A percentile compares a stretch with the other conserved stretches of the same genome.
Evolutionary conservation across 2,113 vertebrate species (phyloP).

Genomic region (Protobothrops mucrosquamatus): DNA sequence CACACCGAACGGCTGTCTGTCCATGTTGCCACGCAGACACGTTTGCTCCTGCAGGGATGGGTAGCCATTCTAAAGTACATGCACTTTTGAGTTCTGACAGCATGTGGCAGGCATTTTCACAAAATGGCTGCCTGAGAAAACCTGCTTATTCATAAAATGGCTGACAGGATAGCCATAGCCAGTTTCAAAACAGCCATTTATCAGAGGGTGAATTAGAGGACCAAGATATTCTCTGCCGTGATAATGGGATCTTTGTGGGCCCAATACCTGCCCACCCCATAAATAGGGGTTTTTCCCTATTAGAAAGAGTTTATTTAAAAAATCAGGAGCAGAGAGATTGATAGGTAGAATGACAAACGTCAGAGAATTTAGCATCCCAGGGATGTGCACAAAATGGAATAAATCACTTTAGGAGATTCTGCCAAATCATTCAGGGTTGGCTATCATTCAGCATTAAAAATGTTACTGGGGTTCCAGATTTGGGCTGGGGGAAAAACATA

Average conservation of each 20-base stretch:
- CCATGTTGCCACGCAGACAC: background rate
- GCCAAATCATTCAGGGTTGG: background rate
- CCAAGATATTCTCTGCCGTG: background rate
- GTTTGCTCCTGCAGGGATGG: background rate
- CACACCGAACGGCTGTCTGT: background rate
- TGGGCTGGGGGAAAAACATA: background rate
- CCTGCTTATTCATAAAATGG: background rate
- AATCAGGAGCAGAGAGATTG: background rate
- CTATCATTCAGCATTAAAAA: background rate
- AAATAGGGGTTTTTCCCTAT: background rate
- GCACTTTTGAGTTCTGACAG: background rate
- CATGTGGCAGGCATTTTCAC: background rate
- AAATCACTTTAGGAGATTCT: background rate
- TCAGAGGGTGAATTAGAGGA: background rate
- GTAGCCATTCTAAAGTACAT: background rate
- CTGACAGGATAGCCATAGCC: background rate
- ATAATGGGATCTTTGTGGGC: background rate
- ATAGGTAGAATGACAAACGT: background rate
- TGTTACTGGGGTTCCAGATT: background rate
- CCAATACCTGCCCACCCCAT: background rate
- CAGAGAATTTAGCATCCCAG: background rate
- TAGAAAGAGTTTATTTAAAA: background rate
- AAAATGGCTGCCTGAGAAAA: background rate
- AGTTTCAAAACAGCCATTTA: background rate
- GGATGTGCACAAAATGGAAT: background rate